Conservation (phyloP, 2,888 invertebrate species). For the Drosophila mimica region DNA sequence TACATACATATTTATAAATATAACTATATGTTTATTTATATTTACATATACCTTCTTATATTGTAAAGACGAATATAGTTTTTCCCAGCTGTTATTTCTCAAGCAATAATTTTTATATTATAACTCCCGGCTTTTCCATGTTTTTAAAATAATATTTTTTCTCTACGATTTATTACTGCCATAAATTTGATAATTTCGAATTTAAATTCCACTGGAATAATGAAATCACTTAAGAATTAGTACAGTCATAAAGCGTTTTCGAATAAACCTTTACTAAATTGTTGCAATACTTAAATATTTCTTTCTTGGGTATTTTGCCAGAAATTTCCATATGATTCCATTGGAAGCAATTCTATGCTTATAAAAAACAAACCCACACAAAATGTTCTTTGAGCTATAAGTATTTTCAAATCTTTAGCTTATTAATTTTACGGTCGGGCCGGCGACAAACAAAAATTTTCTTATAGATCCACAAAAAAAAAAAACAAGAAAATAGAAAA, state of each 20-base stretch:
- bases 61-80: no score
- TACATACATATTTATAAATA: neutral
- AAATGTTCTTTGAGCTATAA: slow-evolving; percentile 48
- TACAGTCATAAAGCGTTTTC: slow-evolving; percentile 24
- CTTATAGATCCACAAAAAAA: slow-evolving; percentile 22
- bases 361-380: slow-evolving; percentile 28
- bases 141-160: neutral
- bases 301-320: slow-evolving; percentile 40
- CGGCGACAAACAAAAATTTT: slow-evolving; percentile 64
- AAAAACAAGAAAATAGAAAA: slow-evolving; percentile 1
- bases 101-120: neutral
- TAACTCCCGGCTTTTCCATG: neutral
- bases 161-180: neutral
- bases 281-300: neutral
- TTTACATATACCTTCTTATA: neutral
- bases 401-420: slow-evolving; percentile 64
- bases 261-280: slow-evolving; percentile 15
- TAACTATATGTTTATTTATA: neutral
- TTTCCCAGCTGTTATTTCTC: neutral
- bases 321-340: slow-evolving; percentile 56
- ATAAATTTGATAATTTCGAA: neutral
- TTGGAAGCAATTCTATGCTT: slow-evolving; percentile 26
- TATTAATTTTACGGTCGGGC: slow-evolving; percentile 59
- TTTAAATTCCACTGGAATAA: slow-evolving; percentile 2
- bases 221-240: slow-evolving; percentile 10